A percentile compares a stretch with the other conserved stretches of the same genome.
Evolutionary conservation across 2,797 vertebrate species (phyloP).

Genomic region (Gymnothorax javanicus): DNA sequence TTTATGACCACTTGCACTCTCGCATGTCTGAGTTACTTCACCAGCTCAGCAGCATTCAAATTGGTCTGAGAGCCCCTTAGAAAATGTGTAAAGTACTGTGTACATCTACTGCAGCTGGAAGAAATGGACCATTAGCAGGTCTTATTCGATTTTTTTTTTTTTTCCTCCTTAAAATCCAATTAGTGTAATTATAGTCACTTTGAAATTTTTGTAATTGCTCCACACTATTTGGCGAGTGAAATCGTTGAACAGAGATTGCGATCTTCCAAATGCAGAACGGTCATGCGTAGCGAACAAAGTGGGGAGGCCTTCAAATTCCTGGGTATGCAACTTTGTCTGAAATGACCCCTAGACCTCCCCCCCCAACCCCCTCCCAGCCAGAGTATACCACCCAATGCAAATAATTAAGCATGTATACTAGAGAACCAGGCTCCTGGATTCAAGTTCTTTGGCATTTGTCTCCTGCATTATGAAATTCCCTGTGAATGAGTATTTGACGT

Average conservation of each 20-base stretch:
- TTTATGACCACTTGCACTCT: slow-evolving; percentile 45
- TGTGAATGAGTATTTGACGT: slow-evolving; percentile 48
- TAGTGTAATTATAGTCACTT: slow-evolving; percentile 56
- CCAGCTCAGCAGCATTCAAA: slow-evolving; percentile 38
- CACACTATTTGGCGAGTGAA: slow-evolving; percentile 31
- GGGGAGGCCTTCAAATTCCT: slow-evolving; percentile 9
- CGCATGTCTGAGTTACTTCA: slow-evolving; percentile 44
- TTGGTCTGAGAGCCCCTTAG: slow-evolving; percentile 20
- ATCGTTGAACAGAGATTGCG: slow-evolving; percentile 28
- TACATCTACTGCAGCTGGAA: slow-evolving; percentile 45
- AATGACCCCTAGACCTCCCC: slow-evolving; percentile 17
- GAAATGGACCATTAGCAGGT: slow-evolving; percentile 51
- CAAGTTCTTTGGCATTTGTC: slow-evolving; percentile 37
- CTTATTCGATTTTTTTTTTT: slow-evolving; percentile 33
- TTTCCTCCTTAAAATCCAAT: slow-evolving; percentile 53
- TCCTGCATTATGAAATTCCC: slow-evolving; percentile 21
- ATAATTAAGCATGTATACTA: slow-evolving; percentile 35
- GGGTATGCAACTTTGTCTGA: slow-evolving; percentile 12
- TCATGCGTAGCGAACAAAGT: not conserved
- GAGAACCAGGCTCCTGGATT: slow-evolving; percentile 34
- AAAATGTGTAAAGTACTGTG: slow-evolving; percentile 15
- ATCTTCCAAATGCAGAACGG: slow-evolving; percentile 22
- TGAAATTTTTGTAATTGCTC: slow-evolving; percentile 36
- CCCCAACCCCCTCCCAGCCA: not conserved
- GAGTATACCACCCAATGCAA: slow-evolving; percentile 28